Percentiles rank a stretch among this genome's conserved stretches.
Evolutionary conservation across 2,888 invertebrate species (phyloP).

Genomic region (Prosapia bicincta): DNA sequence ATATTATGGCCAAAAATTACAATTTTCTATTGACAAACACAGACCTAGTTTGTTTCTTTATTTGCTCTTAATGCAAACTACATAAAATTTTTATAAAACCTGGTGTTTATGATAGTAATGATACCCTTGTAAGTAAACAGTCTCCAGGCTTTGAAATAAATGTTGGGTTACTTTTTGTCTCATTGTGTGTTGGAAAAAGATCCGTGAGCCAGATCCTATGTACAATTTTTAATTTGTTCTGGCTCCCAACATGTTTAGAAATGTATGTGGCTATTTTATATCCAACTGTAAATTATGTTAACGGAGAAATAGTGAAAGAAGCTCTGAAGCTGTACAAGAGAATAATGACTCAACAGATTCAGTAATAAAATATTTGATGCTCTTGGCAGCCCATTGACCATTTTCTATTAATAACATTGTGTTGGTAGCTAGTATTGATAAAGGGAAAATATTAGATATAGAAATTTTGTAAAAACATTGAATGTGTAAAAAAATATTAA

Average conservation of each 20-base stretch:
- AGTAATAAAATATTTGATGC: too few species aligned
- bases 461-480: too few species aligned
- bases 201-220: background rate
- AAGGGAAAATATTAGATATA: too few species aligned
- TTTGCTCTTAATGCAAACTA: background rate
- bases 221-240: background rate
- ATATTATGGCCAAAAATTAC: constrained; percentile 4
- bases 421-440: too few species aligned
- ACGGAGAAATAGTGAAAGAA: too few species aligned
- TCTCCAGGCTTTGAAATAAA: background rate
- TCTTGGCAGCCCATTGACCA: too few species aligned
- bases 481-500: too few species aligned
- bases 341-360: too few species aligned
- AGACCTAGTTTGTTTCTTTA: background rate
- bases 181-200: constrained; percentile 4
- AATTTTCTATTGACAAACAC: background rate
- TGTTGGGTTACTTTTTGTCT: background rate
- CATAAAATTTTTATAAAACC: background rate
- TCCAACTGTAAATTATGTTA: too few species aligned
- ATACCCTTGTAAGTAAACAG: background rate
- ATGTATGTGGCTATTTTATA: constrained; percentile 3
- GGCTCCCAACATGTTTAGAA: background rate
- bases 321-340: too few species aligned
- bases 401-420: too few species aligned
- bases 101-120: background rate